Conservation (phyloP, 2,888 invertebrate genomes). For the Dynastes hyllus region DNA sequence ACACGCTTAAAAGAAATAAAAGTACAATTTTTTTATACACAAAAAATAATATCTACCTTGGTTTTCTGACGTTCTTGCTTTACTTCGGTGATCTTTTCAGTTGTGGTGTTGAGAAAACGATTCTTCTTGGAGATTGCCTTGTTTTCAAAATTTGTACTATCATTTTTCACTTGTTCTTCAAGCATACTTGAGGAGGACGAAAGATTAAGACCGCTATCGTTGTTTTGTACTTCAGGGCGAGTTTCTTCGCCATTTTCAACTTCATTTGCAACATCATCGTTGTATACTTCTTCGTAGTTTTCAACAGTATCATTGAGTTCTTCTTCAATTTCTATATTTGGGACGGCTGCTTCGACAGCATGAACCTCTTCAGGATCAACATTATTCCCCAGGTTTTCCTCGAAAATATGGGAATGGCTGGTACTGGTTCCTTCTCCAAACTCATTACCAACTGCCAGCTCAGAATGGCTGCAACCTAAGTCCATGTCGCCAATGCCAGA, state of each 20-base stretch:
- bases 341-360: not conserved
- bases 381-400: not conserved
- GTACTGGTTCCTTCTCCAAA: not conserved
- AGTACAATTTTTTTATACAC: not conserved
- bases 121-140: too few relatives aligned
- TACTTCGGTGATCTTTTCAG: not conserved
- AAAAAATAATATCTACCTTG: slow-evolving; percentile 23
- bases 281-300: too few relatives aligned
- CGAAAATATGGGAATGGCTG: not conserved
- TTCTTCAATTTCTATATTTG: not conserved
- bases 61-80: slow-evolving; percentile 20
- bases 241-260: not conserved
- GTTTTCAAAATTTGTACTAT: not conserved
- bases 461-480: not conserved
- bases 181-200: too few relatives aligned
- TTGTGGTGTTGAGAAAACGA: not conserved
- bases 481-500: slow-evolving; percentile 35
- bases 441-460: not conserved
- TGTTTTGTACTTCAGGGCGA: not conserved
- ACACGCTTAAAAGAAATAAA: slow-evolving; percentile 17
- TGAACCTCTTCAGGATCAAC: not conserved
- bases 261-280: too few relatives aligned
- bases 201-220: too few relatives aligned
- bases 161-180: not conserved
- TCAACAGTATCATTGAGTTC: not conserved